Conservation (phyloP, 92 coral and sea anemone genomes). For the Palythoa grandiflora region DNA sequence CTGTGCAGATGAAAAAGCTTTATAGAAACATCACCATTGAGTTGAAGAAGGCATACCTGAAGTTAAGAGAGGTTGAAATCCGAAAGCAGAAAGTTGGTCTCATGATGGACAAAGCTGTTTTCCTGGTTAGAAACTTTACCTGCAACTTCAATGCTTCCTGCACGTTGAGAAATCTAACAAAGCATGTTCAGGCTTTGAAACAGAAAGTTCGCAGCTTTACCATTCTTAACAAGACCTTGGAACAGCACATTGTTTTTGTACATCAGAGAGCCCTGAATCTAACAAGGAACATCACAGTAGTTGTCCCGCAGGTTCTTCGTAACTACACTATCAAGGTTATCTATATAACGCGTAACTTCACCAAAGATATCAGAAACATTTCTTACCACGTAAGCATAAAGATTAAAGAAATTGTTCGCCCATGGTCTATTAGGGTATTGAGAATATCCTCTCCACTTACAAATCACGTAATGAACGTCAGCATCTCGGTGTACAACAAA, state of each 20-base stretch:
- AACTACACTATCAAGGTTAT: slow-evolving; percentile 82
- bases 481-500: slow-evolving; percentile 69
- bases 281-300: slow-evolving; percentile 63
- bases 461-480: slow-evolving; percentile 64
- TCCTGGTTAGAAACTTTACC: slow-evolving; percentile 62
- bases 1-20: slow-evolving; percentile 12
- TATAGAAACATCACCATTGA: slow-evolving; percentile 55
- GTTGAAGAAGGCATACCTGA: slow-evolving; percentile 56
- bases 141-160: slow-evolving; percentile 80
- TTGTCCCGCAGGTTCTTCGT: slow-evolving; percentile 72
- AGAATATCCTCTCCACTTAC: slow-evolving; percentile 71
- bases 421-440: slow-evolving; percentile 54
- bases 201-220: slow-evolving; percentile 58
- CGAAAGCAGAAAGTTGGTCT: slow-evolving; percentile 80
- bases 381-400: slow-evolving; percentile 53
- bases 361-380: slow-evolving; percentile 64
- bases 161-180: slow-evolving; percentile 69
- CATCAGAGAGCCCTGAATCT: slow-evolving; percentile 40
- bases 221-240: slow-evolving; percentile 68
- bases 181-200: slow-evolving; percentile 52
- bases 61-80: slow-evolving; percentile 76
- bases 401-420: slow-evolving; percentile 40
- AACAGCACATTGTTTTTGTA: slow-evolving; percentile 49
- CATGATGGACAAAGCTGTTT: slow-evolving; percentile 68
- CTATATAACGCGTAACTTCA: slow-evolving; percentile 69